Percentiles rank a stretch among this genome's conserved stretches.
These are phyloP conservation scores for Fukomys damarensis DNA, from an alignment of 2,113 vertebrate species.

Conservation along the genomic window DNA sequence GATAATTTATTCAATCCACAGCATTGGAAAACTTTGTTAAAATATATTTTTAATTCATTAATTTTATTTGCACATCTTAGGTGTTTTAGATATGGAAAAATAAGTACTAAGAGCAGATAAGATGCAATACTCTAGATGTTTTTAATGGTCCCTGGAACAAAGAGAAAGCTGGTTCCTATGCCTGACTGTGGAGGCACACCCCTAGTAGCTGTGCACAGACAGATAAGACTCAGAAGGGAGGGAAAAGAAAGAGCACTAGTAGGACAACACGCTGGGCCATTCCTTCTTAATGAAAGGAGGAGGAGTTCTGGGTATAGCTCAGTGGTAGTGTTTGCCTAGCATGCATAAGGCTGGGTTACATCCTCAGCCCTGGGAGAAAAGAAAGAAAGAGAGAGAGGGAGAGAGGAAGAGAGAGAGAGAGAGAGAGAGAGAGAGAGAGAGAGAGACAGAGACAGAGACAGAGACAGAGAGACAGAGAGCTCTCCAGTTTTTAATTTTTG, in stretches of 20 bases:
- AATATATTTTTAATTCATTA: no score
- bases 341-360: background rate
- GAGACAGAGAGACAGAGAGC: background rate
- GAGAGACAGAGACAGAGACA: background rate
- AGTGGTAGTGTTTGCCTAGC: background rate
- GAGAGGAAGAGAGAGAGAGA: no score
- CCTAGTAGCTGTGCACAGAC: background rate
- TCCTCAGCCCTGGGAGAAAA: background rate
- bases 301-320: rapidly evolving
- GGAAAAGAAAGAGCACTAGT: background rate
- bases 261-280: background rate
- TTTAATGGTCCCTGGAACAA: background rate
- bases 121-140: background rate
- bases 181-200: background rate
- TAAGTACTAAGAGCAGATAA: background rate
- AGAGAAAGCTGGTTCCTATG: background rate
- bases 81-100: background rate
- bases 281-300: background rate
- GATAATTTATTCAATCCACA: no score
- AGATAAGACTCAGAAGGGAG: background rate
- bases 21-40: no score
- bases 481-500: background rate
- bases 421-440: background rate
- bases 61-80: no score
- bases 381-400: no score